These are phyloP conservation scores for Drosophila colorata DNA, from an alignment of 2,888 invertebrate species.

Conservation along the genomic window DNA sequence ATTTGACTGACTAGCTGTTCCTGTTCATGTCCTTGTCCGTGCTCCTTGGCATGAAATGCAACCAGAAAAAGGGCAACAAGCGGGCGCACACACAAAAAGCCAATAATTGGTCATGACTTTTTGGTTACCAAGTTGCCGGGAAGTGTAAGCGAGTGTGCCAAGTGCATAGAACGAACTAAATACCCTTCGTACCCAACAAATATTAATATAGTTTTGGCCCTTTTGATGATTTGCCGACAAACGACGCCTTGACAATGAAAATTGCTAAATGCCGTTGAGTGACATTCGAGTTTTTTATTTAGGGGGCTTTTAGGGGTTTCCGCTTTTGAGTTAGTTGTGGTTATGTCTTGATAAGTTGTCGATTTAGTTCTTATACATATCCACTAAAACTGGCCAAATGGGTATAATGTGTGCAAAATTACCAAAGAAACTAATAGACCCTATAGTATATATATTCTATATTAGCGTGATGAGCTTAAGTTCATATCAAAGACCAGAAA, in stretches of 20 bases:
- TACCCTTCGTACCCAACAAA: conserved; percentile 26
- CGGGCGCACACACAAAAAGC: conserved; percentile 54
- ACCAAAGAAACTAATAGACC: no score
- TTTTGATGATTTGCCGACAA: conserved; percentile 75
- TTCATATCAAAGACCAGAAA: no score
- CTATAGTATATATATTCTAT: no score
- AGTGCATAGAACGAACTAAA: conserved; percentile 34
- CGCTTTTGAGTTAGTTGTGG: conserved; percentile 68
- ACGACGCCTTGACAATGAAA: conserved; percentile 76
- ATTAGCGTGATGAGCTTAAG: no score
- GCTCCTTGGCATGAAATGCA: conserved; percentile 47
- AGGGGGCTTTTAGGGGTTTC: conserved; percentile 4
- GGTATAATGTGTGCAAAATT: no score
- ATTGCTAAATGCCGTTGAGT: conserved; percentile 71
- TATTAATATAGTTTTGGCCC: conserved; percentile 71
- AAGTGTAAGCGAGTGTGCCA: conserved; percentile 11
- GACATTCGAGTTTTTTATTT: conserved; percentile 35
- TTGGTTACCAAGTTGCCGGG: conserved; percentile 60
- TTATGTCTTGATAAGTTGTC: conserved; percentile 61
- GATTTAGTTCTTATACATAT: conserved; percentile 31
- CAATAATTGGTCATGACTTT: conserved; percentile 79
- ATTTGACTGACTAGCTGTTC: conserved; percentile 1
- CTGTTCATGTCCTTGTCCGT: background rate
- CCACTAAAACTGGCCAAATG: background rate
- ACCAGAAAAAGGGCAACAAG: conserved; percentile 22